A percentile compares a stretch with the other conserved stretches of the same genome.
phyloP scores from a whole-genome alignment of 1,140 invertebrate species.

The Leptinotarsa defecta region DNA sequence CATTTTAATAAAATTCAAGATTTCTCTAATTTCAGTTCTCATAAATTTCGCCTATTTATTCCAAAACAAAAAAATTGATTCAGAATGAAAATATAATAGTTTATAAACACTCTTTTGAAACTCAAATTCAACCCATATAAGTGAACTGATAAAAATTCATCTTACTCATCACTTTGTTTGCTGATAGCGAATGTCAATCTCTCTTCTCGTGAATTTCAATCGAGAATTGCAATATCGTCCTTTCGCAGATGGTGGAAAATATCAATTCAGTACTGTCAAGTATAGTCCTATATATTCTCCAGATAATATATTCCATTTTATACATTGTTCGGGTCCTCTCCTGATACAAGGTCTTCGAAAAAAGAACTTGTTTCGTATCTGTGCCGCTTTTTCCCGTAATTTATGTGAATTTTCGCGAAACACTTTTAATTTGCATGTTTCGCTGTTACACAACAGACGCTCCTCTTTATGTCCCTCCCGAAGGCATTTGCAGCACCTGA shows the following conservation, averaged over 20 bases:
- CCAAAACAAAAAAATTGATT: too few species aligned
- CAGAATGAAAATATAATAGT: too few species aligned
- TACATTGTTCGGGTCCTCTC: slow-evolving; percentile 2
- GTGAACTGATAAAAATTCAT: too few species aligned
- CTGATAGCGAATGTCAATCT: not conserved
- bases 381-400: slow-evolving; percentile 1
- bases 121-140: too few species aligned
- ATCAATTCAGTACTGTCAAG: not conserved
- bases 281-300: not conserved
- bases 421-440: slow-evolving; percentile 21
- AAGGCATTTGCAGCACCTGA: slow-evolving; percentile 8
- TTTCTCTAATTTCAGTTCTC: too few species aligned
- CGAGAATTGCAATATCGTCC: not conserved
- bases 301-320: slow-evolving; percentile 11
- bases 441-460: slow-evolving; percentile 11
- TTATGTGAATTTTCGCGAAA: slow-evolving; percentile 16
- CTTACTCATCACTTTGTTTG: too few species aligned
- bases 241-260: not conserved
- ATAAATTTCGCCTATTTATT: too few species aligned
- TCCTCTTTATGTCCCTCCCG: slow-evolving; percentile 4
- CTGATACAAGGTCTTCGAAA: slow-evolving; percentile 3
- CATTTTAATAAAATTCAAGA: too few species aligned
- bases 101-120: too few species aligned
- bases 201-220: not conserved
- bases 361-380: slow-evolving; percentile 10